These are phyloP conservation scores for Xanthostigma xanthostigma DNA, from an alignment of 2,888 invertebrate genomes.

Conservation along the genomic window DNA sequence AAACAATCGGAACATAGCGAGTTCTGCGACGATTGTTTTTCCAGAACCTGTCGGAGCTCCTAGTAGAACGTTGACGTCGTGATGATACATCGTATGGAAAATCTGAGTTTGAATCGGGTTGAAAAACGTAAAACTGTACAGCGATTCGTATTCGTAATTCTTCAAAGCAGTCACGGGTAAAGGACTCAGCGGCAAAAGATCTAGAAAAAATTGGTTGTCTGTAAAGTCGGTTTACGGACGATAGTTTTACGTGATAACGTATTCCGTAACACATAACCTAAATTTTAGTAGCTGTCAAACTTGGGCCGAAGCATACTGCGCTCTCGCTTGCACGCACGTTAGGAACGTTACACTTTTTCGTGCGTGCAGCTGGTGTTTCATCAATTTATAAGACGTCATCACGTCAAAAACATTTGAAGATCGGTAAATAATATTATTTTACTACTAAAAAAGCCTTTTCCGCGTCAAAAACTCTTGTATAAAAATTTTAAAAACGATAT, in stretches of 20 bases:
- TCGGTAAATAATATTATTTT: background rate
- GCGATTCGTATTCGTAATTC: constrained; percentile 56
- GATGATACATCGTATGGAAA: constrained; percentile 91
- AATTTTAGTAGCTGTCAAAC: too few species aligned
- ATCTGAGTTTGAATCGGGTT: constrained; percentile 98
- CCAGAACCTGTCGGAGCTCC: constrained; percentile 95
- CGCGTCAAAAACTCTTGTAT: background rate
- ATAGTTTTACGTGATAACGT: too few species aligned
- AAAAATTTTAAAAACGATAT: too few species aligned
- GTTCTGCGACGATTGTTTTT: constrained; percentile 95
- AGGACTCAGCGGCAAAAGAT: constrained; percentile 80
- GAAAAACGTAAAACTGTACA: constrained; percentile 88
- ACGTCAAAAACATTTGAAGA: constrained; percentile 3
- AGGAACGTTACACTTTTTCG: too few species aligned
- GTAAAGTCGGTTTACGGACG: too few species aligned
- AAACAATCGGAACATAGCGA: constrained; percentile 90
- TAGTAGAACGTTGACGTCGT: constrained; percentile 81
- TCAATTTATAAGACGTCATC: too few species aligned
- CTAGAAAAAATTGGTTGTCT: too few species aligned
- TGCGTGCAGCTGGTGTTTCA: too few species aligned
- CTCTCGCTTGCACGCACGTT: too few species aligned
- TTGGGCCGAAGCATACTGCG: too few species aligned
- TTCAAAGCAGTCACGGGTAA: constrained; percentile 71
- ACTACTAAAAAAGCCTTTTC: background rate
- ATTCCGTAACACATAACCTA: too few species aligned